Evolutionary conservation across 2,797 vertebrate genomes (phyloP).

Genomic region (Agapornis canus): DNA sequence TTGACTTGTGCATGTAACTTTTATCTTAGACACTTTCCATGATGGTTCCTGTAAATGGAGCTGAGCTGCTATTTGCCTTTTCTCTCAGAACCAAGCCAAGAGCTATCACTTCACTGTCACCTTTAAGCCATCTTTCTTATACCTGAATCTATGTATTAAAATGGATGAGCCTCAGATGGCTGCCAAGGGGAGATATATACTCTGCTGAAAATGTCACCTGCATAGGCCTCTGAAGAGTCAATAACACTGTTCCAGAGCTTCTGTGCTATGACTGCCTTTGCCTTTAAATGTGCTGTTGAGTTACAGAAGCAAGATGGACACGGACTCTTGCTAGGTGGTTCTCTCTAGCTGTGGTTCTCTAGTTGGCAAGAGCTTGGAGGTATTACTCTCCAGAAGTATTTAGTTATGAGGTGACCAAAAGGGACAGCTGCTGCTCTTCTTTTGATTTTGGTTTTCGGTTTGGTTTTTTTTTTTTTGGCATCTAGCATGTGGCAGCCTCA

Average conservation of each 20-base stretch:
- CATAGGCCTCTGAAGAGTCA: neutral
- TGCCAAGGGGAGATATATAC: neutral
- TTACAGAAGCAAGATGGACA: neutral
- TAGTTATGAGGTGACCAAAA: neutral
- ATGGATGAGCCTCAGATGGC: neutral
- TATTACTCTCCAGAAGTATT: neutral
- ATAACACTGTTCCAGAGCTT: neutral
- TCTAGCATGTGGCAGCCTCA: neutral
- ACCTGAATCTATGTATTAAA: neutral
- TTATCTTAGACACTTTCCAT: slow-evolving; percentile 59
- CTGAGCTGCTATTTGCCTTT: slow-evolving; percentile 61
- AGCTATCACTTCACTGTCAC: slow-evolving; percentile 59
- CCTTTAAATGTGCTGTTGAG: neutral
- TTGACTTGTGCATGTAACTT: slow-evolving; percentile 71
- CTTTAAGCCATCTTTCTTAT: slow-evolving; percentile 6
- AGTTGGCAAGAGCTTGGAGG: neutral
- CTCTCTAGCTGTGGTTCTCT: neutral
- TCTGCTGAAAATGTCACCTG: neutral
- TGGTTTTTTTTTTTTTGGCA: neutral
- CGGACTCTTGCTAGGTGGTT: neutral
- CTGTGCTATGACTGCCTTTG: neutral
- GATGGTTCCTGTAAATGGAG: slow-evolving; percentile 17
- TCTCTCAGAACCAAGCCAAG: slow-evolving; percentile 53
- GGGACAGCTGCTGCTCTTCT: neutral
- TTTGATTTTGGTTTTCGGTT: neutral